These are phyloP conservation scores for Oscheius sp. DNA, from an alignment of 2,888 invertebrate species.

Conservation along the genomic window DNA sequence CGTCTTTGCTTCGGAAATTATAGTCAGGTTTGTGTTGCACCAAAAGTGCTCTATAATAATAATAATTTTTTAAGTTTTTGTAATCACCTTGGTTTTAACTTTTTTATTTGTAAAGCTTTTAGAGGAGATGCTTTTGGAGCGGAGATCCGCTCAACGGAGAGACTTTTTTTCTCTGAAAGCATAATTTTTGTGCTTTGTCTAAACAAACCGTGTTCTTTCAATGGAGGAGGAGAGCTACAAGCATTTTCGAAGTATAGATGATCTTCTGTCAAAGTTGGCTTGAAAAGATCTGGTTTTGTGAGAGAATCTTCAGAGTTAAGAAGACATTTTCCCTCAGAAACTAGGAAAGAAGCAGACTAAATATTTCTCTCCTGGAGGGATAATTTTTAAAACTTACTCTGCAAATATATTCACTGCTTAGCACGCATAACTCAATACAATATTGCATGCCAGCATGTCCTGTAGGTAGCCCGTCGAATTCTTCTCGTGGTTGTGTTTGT, in stretches of 20 bases:
- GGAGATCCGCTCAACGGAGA: constrained; percentile 4
- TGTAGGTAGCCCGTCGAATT: constrained; percentile 67
- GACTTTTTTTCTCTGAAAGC: constrained; percentile 11
- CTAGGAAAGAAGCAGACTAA: constrained; percentile 62
- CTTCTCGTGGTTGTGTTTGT: constrained; percentile 59
- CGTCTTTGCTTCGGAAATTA: background rate
- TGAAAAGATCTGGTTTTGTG: constrained; percentile 56
- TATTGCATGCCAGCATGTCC: constrained; percentile 64
- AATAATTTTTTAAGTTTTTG: background rate
- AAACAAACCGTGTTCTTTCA: background rate
- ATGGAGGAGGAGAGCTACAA: constrained; percentile 35
- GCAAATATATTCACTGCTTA: constrained; percentile 63
- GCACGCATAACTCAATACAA: constrained; percentile 68
- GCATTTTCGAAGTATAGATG: constrained; percentile 67
- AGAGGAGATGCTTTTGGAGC: constrained; percentile 20
- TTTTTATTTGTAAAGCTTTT: constrained; percentile 29
- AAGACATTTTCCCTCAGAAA: constrained; percentile 54
- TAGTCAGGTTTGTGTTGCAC: constrained; percentile 11
- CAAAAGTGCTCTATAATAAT: constrained; percentile 3
- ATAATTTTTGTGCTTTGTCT: background rate
- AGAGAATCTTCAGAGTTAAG: constrained; percentile 61
- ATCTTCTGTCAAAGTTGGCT: constrained; percentile 48
- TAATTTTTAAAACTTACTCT: constrained; percentile 36
- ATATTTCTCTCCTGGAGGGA: constrained; percentile 29
- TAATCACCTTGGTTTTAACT: constrained; percentile 11